Evolutionary conservation across 2,113 vertebrate species (phyloP).

Genomic region (Amazona guildingii): DNA sequence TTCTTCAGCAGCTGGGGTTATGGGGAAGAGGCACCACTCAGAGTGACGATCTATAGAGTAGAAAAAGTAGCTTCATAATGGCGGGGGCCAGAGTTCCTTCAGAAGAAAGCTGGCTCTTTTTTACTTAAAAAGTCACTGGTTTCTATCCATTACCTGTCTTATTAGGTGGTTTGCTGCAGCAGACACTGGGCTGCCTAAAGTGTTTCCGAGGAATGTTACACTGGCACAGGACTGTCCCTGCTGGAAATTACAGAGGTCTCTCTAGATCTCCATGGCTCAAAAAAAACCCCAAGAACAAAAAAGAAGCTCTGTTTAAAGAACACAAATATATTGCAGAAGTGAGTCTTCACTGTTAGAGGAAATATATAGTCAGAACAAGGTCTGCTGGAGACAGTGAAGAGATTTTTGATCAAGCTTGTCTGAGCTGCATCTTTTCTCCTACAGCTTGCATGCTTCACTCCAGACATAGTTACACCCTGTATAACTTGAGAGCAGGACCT

Average conservation of each 20-base stretch:
- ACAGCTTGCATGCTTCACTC: not conserved
- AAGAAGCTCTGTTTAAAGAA: not conserved
- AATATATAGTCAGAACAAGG: not conserved
- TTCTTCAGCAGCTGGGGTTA: slow-evolving; percentile 7
- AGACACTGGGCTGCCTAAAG: not conserved
- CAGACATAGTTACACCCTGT: not conserved
- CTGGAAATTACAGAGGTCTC: not conserved
- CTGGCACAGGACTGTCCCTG: not conserved
- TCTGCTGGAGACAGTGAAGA: not conserved
- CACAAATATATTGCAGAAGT: not conserved
- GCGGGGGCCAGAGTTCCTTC: not conserved
- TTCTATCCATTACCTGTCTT: not conserved
- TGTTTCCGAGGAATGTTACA: not conserved
- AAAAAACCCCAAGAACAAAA: not conserved
- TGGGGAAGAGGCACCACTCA: not conserved
- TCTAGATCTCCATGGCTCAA: not conserved
- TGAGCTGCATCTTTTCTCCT: not conserved
- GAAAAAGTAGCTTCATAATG: not conserved
- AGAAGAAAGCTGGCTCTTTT: not conserved
- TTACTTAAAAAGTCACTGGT: not conserved
- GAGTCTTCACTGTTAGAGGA: not conserved
- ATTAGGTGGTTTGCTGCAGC: not conserved
- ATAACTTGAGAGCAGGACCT: not conserved
- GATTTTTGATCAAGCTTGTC: not conserved
- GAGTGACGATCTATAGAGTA: not conserved